Base-by-base conservation (phyloP, 2,113 vertebrate species). In the Pollimyrus isidori region DNA sequence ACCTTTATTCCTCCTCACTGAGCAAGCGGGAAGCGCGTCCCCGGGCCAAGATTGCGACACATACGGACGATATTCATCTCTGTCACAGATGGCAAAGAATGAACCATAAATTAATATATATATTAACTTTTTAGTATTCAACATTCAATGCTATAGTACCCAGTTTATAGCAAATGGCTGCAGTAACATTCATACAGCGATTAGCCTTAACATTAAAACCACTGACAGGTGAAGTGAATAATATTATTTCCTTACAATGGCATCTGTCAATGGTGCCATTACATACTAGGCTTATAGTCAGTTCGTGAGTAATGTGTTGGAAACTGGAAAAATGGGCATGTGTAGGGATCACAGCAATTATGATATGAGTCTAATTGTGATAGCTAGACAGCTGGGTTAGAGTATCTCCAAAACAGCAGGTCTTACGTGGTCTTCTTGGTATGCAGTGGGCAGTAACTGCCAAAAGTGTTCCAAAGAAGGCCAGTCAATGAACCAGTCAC, bases 11-110 rank as follows among this genome's bases (percentile, higher is more conserved):
- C 73, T 69, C 42, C 87, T 26, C 9, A 88, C 17, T 26, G 69
- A 49, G 46, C 39, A 15, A 89, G 52, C 39, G 52, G 52, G 80
- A 58, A 46, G 88, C 88, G 88, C 88, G 88, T 85, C 53, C 88
- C 50, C 88, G 88, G 46, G 56, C 42, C 19, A 84, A 84, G 88
- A 89, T 89, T 89, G 88, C 88, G 88, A 89, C 88, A 89, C 53
- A 48, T 80, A 80, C 4, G 35, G 73, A 80, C 35, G 7, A 39
- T 39, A 80, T 73, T 73, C 0, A 80, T 80, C 69, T 35, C 35
- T 80, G 73, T 42, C 73, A 80, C 73, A 80, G 26, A 69, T 69
- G n/a, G 62, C 62, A 69, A 26, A 69, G 26, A 69, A 69, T 30
- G n/a, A 30, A 69, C n/a, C 62, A 69, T 69, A 26, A 30, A 69